phyloP scores from a whole-genome alignment of 2,797 vertebrate species.

The Xenops minutus region DNA sequence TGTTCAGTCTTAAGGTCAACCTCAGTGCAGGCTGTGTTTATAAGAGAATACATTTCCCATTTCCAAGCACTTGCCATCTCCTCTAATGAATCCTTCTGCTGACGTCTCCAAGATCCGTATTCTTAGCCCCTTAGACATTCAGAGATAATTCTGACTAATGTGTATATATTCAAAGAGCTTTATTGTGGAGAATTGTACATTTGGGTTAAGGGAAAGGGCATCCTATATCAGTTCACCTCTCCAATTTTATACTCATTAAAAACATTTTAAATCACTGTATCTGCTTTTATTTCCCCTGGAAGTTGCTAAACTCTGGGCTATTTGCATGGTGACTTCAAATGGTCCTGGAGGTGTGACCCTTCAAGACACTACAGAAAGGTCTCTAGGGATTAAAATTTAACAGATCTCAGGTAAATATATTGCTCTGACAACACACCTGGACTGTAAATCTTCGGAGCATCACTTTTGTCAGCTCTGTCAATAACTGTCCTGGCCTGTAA shows the following conservation, averaged over 20 bases:
- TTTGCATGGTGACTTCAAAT: neutral
- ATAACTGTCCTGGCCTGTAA: conserved; percentile 55
- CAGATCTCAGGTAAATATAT: conserved; percentile 53
- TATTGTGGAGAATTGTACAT: conserved; percentile 2
- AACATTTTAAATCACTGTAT: neutral
- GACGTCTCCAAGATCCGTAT: conserved; percentile 41
- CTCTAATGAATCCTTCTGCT: conserved; percentile 59
- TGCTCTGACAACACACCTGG: conserved; percentile 74
- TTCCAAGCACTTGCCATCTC: conserved; percentile 51
- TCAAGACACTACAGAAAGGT: neutral
- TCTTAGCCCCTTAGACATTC: conserved; percentile 27
- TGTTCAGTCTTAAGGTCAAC: conserved; percentile 45
- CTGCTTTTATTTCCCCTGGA: conserved; percentile 4
- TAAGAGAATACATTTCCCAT: conserved; percentile 45
- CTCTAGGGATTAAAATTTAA: conserved; percentile 69
- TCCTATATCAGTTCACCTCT: conserved; percentile 47
- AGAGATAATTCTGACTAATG: conserved; percentile 68
- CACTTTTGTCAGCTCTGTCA: conserved; percentile 65
- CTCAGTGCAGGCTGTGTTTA: conserved; percentile 61
- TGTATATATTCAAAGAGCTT: conserved; percentile 29
- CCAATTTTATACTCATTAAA: conserved; percentile 31
- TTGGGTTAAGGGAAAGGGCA: conserved; percentile 34
- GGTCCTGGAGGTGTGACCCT: neutral
- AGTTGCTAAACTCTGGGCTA: neutral
- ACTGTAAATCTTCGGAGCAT: conserved; percentile 70